phyloP scores from a whole-genome alignment of 1,140 invertebrate species.

The Monomorium pharaonis region DNA sequence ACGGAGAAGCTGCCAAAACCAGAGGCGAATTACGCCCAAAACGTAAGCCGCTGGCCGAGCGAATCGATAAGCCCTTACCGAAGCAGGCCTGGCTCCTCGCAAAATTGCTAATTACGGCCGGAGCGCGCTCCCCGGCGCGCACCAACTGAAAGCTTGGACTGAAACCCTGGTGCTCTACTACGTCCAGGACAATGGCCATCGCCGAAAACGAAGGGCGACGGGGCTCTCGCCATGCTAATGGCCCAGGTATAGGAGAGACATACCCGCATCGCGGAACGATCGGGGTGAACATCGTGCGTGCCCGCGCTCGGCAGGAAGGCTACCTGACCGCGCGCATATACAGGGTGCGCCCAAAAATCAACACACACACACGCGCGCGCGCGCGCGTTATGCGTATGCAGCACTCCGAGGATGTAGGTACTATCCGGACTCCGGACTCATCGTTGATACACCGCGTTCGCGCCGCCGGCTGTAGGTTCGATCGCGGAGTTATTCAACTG shows the following conservation, averaged over 20 bases:
- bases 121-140: constrained; percentile 30
- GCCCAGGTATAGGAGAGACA: constrained; percentile 44
- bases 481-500: not conserved
- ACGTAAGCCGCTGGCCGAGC: constrained; percentile 12
- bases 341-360: constrained; percentile 35
- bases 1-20: not conserved
- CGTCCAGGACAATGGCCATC: constrained; percentile 41
- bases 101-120: constrained; percentile 43
- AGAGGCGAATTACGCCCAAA: constrained; percentile 27
- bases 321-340: constrained; percentile 37
- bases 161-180: not conserved
- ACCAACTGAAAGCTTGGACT: not conserved
- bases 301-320: constrained; percentile 10
- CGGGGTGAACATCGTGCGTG: not conserved
- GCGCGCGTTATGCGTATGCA: too few relatives aligned
- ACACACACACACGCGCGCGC: not conserved
- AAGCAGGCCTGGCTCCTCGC: constrained; percentile 42
- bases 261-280: constrained; percentile 37
- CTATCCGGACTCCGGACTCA: not conserved
- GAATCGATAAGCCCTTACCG: constrained; percentile 52
- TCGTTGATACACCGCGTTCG: not conserved
- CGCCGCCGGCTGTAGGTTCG: not conserved
- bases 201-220: constrained; percentile 41
- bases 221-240: constrained; percentile 39
- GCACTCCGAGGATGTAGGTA: not conserved